A percentile compares a stretch with the other conserved stretches of the same genome.
Conservation (phyloP, 2,888 invertebrate genomes). For the Rhabditoides inermis region DNA sequence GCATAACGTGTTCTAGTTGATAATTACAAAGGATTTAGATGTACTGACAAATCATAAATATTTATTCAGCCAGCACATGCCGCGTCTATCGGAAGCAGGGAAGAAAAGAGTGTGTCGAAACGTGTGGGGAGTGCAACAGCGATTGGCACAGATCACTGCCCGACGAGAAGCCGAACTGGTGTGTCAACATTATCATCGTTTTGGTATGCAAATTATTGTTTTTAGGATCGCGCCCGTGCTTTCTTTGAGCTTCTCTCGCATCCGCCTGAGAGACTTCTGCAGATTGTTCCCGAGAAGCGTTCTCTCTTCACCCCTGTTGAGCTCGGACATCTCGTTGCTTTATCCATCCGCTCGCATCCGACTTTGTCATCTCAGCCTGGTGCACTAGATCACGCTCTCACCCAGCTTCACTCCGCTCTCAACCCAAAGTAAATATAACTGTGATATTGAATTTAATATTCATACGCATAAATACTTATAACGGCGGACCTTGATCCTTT, state of each 20-base stretch:
- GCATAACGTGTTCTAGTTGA: not conserved
- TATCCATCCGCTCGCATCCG: conserved; percentile 65
- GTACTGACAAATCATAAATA: too few relatives aligned
- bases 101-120: conserved; percentile 71
- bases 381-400: conserved; percentile 61
- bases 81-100: conserved; percentile 71
- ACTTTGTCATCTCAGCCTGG: conserved; percentile 51
- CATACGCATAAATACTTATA: not conserved
- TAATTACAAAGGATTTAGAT: too few relatives aligned
- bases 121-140: conserved; percentile 75
- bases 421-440: too few relatives aligned
- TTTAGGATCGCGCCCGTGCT: conserved; percentile 78
- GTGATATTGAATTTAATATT: too few relatives aligned
- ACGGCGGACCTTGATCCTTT: not conserved
- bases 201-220: too few relatives aligned
- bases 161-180: conserved; percentile 63
- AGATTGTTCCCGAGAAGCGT: conserved; percentile 57
- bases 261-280: conserved; percentile 54
- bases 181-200: too few relatives aligned
- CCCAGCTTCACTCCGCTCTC: conserved; percentile 72
- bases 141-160: conserved; percentile 74
- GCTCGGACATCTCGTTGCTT: conserved; percentile 63
- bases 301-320: conserved; percentile 79
- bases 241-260: conserved; percentile 61
- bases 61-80: conserved; percentile 67